Conservation (phyloP, 1,140 invertebrate species). For the Eriocheir sinensis region DNA sequence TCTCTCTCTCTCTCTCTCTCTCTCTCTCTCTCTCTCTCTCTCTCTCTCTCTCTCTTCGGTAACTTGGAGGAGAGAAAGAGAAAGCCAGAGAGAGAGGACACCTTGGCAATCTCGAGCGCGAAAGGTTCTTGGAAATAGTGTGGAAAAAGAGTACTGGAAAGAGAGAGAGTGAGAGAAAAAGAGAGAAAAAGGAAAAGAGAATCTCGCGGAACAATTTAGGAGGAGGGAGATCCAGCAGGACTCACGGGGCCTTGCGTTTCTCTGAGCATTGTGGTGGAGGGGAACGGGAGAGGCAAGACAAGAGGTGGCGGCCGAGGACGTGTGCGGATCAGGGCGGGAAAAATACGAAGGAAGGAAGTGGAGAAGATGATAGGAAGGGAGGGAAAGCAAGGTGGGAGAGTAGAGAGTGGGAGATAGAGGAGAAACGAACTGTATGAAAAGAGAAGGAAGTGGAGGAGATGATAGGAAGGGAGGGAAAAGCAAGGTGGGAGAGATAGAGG, state of each 20-base stretch:
- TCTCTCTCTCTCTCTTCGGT: not conserved
- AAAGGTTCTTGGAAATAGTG: not conserved
- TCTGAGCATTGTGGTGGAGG: not conserved
- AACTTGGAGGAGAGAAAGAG: too few relatives aligned
- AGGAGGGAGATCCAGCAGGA: not conserved
- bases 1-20: not conserved
- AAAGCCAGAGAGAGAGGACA: too few relatives aligned
- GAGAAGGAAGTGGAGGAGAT: too few relatives aligned
- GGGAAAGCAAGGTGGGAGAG: not conserved
- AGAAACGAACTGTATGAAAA: too few relatives aligned
- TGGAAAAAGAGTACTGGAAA: not conserved
- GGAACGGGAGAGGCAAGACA: not conserved
- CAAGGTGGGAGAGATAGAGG: too few relatives aligned
- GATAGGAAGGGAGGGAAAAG: too few relatives aligned
- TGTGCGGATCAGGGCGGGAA: not conserved
- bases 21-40: too few relatives aligned
- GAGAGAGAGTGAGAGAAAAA: constrained; percentile 20
- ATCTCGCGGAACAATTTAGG: constrained; percentile 12
- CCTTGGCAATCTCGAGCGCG: too few relatives aligned
- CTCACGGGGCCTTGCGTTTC: not conserved
- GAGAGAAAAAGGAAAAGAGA: not conserved
- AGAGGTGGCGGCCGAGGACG: too few relatives aligned
- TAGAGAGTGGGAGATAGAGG: too few relatives aligned
- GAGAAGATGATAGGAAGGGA: not conserved
- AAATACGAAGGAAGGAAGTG: not conserved